A percentile compares a stretch with the other conserved stretches of the same genome.
phyloP scores from a whole-genome alignment of 2,888 invertebrate genomes.

The Conistra vaccinii region DNA sequence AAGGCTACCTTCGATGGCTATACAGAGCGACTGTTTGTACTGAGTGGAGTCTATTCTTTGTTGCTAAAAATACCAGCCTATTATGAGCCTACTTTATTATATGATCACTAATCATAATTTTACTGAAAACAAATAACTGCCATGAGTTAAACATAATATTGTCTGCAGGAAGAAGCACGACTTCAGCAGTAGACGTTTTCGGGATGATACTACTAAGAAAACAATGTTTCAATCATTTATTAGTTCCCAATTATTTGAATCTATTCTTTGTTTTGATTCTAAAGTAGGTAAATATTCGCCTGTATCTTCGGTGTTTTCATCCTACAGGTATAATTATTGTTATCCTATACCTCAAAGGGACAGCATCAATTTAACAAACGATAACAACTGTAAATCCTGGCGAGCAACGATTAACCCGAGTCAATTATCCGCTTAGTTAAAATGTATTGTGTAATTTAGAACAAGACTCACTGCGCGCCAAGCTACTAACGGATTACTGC shows the following conservation, averaged over 20 bases:
- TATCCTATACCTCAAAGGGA: not conserved
- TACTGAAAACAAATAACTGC: not conserved
- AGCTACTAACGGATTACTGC: constrained; percentile 33
- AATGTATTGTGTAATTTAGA: constrained; percentile 56
- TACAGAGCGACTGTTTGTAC: not conserved
- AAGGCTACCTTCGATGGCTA: not conserved
- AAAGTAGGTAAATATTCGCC: not conserved
- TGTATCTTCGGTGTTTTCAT: not conserved
- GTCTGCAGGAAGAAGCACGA: not conserved
- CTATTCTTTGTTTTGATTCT: not conserved
- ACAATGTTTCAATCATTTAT: not conserved
- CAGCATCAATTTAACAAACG: constrained; percentile 31
- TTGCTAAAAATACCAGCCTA: not conserved
- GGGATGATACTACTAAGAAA: not conserved
- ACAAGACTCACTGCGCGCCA: constrained; percentile 20
- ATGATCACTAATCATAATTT: not conserved
- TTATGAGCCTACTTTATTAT: not conserved
- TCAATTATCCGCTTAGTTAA: constrained; percentile 57
- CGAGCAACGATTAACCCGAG: constrained; percentile 42
- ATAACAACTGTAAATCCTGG: constrained; percentile 41
- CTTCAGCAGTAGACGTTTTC: not conserved
- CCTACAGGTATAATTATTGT: not conserved
- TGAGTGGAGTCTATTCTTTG: not conserved
- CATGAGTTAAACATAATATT: not conserved
- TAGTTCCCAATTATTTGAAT: not conserved